Conservation (phyloP, 2,113 vertebrate species). For the Pluvianellus socialis region DNA sequence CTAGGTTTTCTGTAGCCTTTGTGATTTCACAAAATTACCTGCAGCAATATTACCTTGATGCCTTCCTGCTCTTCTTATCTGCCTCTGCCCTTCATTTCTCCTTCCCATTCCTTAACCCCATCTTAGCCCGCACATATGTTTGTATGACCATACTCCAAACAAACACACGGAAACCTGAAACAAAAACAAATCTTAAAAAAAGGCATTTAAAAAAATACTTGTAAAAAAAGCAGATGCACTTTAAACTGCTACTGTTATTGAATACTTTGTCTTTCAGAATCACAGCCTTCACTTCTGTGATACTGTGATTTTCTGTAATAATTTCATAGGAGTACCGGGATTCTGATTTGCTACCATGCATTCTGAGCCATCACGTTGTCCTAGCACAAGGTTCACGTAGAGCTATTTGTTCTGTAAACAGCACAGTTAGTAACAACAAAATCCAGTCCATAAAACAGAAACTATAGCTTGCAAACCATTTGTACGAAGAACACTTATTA, state of each 20-base stretch:
- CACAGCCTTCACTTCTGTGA: rapidly evolving
- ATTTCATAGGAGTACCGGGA: not conserved
- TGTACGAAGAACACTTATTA: not conserved
- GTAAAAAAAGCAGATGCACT: not conserved
- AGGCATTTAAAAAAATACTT: too few relatives aligned
- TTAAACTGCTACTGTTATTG: not conserved
- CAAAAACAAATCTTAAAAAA: not conserved
- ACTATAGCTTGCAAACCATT: not conserved
- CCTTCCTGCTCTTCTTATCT: not conserved
- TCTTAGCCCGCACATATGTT: not conserved
- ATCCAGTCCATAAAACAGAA: not conserved
- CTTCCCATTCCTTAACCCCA: rapidly evolving
- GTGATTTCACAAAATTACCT: not conserved
- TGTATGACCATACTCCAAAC: not conserved
- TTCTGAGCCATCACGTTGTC: not conserved
- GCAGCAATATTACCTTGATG: not conserved
- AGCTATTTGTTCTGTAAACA: not conserved
- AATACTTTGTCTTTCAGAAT: not conserved
- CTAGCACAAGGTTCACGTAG: not conserved
- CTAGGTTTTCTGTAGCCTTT: not conserved
- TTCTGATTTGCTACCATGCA: not conserved
- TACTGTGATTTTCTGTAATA: not conserved
- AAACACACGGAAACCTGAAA: not conserved
- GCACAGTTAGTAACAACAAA: not conserved
- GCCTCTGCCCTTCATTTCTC: not conserved